Evolutionary conservation across 2,797 vertebrate species (phyloP).

Genomic region (Botia almorhae): DNA sequence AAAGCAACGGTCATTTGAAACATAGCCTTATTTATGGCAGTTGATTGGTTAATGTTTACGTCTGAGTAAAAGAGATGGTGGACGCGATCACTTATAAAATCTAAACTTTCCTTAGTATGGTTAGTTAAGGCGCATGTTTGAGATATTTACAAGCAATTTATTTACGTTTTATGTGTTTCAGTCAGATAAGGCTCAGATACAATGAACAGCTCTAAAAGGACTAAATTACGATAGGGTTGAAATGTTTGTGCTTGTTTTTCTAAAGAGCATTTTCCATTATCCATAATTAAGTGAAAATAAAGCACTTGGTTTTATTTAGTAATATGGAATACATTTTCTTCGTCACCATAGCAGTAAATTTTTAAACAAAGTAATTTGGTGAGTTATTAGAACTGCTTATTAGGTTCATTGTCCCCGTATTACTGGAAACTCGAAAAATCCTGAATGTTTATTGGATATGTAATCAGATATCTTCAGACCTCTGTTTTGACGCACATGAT

Average conservation of each 20-base stretch:
- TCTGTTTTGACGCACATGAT: neutral
- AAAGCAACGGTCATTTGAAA: neutral
- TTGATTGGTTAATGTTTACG: slow-evolving; percentile 1
- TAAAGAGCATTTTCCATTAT: too few relatives aligned
- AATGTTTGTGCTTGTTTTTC: too few relatives aligned
- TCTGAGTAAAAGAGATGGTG: neutral
- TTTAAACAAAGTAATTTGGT: too few relatives aligned
- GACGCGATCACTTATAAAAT: neutral
- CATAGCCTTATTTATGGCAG: neutral
- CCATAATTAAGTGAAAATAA: too few relatives aligned
- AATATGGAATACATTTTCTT: too few relatives aligned
- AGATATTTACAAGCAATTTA: neutral
- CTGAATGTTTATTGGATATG: too few relatives aligned
- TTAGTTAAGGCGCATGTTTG: neutral
- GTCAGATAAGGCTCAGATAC: slow-evolving; percentile 19
- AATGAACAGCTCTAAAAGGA: slow-evolving; percentile 40
- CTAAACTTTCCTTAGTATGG: neutral
- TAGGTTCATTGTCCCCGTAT: too few relatives aligned
- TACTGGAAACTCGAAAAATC: too few relatives aligned
- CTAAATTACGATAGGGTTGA: too few relatives aligned
- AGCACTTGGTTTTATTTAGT: too few relatives aligned
- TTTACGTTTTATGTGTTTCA: neutral
- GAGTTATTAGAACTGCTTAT: too few relatives aligned
- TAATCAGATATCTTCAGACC: slow-evolving; percentile 3
- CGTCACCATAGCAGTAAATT: too few relatives aligned